Percentiles rank a stretch among this genome's conserved stretches.
Evolutionary conservation across 1,140 invertebrate species (phyloP).

Genomic region (Drosophila cardini): DNA sequence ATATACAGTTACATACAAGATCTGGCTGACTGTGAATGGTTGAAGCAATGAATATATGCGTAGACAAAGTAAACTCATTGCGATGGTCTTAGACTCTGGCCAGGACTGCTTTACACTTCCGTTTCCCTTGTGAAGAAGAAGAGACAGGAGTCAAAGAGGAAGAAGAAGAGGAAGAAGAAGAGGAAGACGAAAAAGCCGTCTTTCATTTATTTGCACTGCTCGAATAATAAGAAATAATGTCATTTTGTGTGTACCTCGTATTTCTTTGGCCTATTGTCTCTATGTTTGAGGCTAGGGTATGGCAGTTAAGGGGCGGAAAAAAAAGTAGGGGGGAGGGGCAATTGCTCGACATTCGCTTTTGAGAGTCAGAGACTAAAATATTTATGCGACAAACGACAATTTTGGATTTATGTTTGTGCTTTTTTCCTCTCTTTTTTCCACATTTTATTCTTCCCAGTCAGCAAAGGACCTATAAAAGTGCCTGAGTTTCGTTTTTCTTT

Average conservation of each 20-base stretch:
- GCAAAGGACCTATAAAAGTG: slow-evolving; percentile 55
- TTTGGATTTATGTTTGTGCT: slow-evolving; percentile 75
- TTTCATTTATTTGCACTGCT: slow-evolving; percentile 77
- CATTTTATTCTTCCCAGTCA: slow-evolving; percentile 10
- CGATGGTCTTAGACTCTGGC: slow-evolving; percentile 12
- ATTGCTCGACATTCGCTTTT: slow-evolving; percentile 33
- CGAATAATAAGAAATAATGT: slow-evolving; percentile 83
- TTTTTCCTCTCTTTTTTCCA: slow-evolving; percentile 18
- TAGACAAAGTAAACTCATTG: slow-evolving; percentile 8
- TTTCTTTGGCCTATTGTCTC: slow-evolving; percentile 66
- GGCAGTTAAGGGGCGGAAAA: no score
- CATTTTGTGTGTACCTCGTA: slow-evolving; percentile 46
- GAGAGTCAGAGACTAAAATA: slow-evolving; percentile 68
- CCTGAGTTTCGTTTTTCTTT: slow-evolving; percentile 64
- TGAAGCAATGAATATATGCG: slow-evolving; percentile 45
- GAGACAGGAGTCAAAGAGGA: no score
- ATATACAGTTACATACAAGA: no score
- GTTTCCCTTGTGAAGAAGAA: slow-evolving; percentile 1
- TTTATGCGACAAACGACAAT: slow-evolving; percentile 83
- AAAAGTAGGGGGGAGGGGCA: not conserved
- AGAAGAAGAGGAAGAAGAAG: not conserved
- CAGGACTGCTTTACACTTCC: slow-evolving; percentile 38
- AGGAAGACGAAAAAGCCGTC: slow-evolving; percentile 3
- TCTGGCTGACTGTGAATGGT: slow-evolving; percentile 14
- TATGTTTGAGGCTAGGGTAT: slow-evolving; percentile 19